phyloP scores from a whole-genome alignment of 37 sponge, comb jelly and placozoan species.

The Spongia lamella region DNA sequence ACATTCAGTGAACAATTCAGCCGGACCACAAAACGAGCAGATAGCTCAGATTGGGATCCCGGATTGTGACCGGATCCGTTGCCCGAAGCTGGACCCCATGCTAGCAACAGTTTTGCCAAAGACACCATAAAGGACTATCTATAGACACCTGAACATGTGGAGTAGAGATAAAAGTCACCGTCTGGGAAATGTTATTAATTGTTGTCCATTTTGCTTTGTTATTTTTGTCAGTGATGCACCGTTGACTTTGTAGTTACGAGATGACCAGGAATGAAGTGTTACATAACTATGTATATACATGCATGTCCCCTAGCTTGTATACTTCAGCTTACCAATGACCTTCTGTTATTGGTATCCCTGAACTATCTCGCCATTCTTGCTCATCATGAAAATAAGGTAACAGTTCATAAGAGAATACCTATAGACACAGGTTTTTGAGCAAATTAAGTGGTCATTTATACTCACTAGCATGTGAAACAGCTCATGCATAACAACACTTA shows the following conservation, averaged over 20 bases:
- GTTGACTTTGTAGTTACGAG: neutral
- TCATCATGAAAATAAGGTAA: conserved; percentile 35
- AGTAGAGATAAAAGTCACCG: conserved; percentile 12
- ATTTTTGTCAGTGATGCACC: conserved; percentile 2
- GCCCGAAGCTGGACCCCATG: no score
- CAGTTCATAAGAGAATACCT: conserved; percentile 43
- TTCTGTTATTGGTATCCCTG: neutral
- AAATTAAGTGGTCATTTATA: neutral
- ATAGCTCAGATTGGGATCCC: no score
- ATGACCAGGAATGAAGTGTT: neutral
- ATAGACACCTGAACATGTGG: conserved; percentile 37
- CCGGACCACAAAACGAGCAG: no score
- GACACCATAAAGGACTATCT: no score
- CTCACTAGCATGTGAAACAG: conserved; percentile 44
- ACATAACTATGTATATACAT: no score
- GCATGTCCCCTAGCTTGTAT: no score
- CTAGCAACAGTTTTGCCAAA: no score
- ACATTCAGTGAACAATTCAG: no score
- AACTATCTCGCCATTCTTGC: conserved; percentile 1
- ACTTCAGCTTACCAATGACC: neutral
- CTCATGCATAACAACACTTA: conserved; percentile 23
- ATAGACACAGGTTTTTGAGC: neutral
- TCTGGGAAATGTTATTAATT: neutral
- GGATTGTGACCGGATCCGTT: no score
- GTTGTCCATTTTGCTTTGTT: conserved; percentile 2